Evolutionary conservation across 2,888 invertebrate species (phyloP), one percentile per base, ranked within the genome.

Genomic region (Thecophora atra): DNA sequence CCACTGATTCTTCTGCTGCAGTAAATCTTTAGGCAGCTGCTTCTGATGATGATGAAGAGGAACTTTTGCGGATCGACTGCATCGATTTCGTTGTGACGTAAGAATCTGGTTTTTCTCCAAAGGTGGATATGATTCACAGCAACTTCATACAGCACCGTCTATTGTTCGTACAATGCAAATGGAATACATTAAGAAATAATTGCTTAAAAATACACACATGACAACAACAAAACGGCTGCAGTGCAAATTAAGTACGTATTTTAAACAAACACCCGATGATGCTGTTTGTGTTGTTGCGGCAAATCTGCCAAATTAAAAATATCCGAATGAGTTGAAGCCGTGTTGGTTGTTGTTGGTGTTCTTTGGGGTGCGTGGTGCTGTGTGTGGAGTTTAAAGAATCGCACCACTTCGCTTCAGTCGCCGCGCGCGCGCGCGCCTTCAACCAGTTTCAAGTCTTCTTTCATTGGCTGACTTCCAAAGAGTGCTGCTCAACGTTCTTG

Each of bases 401-500:
- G 21, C 28, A 44, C 15, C 17, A 19, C 58, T 44, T 30, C 4
- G 17, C 30, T 21, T 4, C 26, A 15, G 7, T 24, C 21, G 47
- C 28, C 26, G 58, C n/a, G 51, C 37, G 52, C 37, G n/a, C n/a
- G n/a, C n/a, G n/a, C n/a, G n/a, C n/a, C n/a, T n/a, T n/a, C n/a
- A 70, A 70, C 70, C 70, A 63, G 70, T 70, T 70, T 63, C 24
- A 24, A 51, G 62, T 62, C 37, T 63, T 70, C 52, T 70, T 63
- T 60, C 64, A 72, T 72, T 72, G 65, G 72, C 69, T 47, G 69
- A 8, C 44, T 58, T 68, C 58, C 70, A 70, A 65, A 63, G 70
- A 51, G 70, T 51, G 67, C 70, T 19, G 37, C 64, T 58, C 56
- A 69, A 54, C 52, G 73, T 73, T 73, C 73, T 73, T 73, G 73